These are phyloP conservation scores for Aleadryas rufinucha DNA, from an alignment of 2,113 vertebrate genomes.

Conservation along the genomic window DNA sequence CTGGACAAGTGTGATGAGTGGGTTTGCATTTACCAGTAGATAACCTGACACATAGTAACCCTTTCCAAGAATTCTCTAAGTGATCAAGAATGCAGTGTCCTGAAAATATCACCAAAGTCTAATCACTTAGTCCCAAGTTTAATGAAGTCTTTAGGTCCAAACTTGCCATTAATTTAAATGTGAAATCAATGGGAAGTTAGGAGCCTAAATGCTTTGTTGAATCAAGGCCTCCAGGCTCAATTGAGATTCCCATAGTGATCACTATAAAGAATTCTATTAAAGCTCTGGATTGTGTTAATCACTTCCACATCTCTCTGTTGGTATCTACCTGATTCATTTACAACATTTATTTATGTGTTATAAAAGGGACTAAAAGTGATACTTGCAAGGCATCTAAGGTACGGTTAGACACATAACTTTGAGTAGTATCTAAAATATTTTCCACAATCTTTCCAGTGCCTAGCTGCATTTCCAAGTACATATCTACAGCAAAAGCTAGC, in stretches of 20 bases:
- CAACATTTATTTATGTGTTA: background rate
- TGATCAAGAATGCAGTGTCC: background rate
- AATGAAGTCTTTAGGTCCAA: conserved; percentile 24
- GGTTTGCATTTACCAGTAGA: background rate
- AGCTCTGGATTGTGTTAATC: background rate
- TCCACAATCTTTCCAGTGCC: background rate
- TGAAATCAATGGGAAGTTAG: conserved; percentile 25
- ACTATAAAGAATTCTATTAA: background rate
- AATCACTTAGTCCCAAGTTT: background rate
- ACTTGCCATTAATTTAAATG: conserved; percentile 40
- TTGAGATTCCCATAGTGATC: background rate
- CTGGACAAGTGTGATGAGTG: background rate
- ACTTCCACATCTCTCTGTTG: background rate
- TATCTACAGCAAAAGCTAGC: background rate
- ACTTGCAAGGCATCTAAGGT: background rate
- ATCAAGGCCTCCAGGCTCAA: background rate
- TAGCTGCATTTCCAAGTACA: background rate
- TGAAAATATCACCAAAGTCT: background rate
- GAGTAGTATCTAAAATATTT: background rate
- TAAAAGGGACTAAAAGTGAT: background rate
- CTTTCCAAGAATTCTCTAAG: background rate
- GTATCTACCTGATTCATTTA: background rate
- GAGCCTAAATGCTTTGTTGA: conserved; percentile 32
- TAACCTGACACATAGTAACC: background rate
- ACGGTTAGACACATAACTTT: background rate